These are phyloP conservation scores for Phylloscopus trochilus DNA, from an alignment of 2,113 vertebrate species.

Conservation along the genomic window DNA sequence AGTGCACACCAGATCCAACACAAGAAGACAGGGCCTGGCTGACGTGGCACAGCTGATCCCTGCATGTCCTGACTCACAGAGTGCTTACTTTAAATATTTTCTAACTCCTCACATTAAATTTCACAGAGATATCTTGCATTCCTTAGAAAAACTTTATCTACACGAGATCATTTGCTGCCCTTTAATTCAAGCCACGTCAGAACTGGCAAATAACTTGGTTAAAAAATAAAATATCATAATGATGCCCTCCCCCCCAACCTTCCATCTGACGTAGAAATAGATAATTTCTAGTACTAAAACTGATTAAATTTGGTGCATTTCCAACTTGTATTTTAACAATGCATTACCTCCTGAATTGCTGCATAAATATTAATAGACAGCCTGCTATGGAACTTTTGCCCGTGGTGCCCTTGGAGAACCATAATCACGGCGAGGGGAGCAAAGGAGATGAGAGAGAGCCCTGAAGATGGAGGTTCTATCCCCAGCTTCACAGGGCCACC, in stretches of 20 bases:
- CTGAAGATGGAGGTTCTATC: not conserved
- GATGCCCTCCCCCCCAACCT: not conserved
- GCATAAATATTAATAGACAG: slow-evolving; percentile 64
- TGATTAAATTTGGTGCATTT: slow-evolving; percentile 61
- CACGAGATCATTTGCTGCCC: not conserved
- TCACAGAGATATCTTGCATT: not conserved
- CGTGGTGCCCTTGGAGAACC: slow-evolving; percentile 46
- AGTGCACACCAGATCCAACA: not conserved
- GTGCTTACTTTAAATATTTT: not conserved
- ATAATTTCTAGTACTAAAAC: slow-evolving; percentile 52
- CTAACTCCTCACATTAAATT: not conserved
- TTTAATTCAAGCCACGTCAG: not conserved
- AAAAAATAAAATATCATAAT: not conserved
- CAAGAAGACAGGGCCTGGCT: not conserved
- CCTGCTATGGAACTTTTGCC: slow-evolving; percentile 29
- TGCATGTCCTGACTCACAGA: accelerated
- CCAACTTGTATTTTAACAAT: slow-evolving; percentile 60
- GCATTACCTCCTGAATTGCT: slow-evolving; percentile 46
- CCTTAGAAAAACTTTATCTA: not conserved
- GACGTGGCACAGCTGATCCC: not conserved
- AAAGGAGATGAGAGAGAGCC: not conserved
- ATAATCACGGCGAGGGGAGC: not conserved
- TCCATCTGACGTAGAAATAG: not conserved
- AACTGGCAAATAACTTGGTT: not conserved
- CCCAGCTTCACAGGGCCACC: not conserved